Conservation (phyloP, 1,140 invertebrate genomes). For the Chironomus tepperi region DNA sequence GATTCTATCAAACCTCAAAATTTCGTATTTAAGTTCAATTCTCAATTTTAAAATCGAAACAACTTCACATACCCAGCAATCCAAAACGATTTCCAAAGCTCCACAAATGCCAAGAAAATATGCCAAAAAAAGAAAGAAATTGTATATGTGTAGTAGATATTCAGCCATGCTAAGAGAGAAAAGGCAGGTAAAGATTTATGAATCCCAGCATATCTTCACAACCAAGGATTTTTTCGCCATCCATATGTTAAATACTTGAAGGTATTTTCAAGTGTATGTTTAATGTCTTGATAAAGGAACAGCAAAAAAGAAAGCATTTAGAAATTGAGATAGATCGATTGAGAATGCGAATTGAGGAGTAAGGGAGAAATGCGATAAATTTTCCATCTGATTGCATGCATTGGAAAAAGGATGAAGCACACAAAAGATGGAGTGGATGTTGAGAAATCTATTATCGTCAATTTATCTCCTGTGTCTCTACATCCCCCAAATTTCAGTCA, state of each 20-base stretch:
- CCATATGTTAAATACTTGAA: not conserved
- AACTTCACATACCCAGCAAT: not conserved
- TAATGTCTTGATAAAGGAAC: not conserved
- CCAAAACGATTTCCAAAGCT: not conserved
- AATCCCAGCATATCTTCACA: not conserved
- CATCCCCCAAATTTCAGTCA: too few species aligned
- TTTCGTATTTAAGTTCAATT: not conserved
- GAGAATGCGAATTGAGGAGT: not conserved
- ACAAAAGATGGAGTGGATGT: too few species aligned
- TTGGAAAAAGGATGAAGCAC: not conserved
- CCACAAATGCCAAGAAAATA: not conserved
- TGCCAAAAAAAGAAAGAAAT: not conserved
- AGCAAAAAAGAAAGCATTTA: not conserved
- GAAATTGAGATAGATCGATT: not conserved
- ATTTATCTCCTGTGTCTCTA: not conserved
- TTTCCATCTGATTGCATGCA: not conserved
- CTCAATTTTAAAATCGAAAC: not conserved
- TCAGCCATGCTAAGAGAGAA: not conserved
- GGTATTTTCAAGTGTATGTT: not conserved
- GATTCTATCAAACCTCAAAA: not conserved
- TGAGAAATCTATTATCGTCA: not conserved
- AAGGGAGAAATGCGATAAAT: not conserved
- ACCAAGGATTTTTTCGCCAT: not conserved
- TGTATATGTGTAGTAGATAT: not conserved
- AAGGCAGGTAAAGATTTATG: slow-evolving; percentile 12